Percentiles rank a stretch among this genome's conserved stretches.
Evolutionary conservation across 2,888 invertebrate species (phyloP).

Genomic region (Caenorhabditis afra): DNA sequence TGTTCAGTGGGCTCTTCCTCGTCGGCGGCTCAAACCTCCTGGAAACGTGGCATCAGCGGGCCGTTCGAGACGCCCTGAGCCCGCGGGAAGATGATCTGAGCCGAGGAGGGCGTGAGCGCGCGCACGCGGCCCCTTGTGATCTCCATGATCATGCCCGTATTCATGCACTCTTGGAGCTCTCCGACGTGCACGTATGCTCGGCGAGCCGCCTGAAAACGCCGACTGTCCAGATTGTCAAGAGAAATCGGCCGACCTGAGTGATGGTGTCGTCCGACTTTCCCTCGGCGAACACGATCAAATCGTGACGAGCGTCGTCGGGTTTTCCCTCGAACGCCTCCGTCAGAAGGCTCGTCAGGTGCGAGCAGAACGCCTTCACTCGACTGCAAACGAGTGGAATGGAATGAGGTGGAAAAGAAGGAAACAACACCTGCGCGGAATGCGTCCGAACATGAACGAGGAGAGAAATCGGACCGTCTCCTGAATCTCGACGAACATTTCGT

Average conservation of each 20-base stretch:
- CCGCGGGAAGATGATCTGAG: conserved; percentile 49
- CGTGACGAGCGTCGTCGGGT: conserved; percentile 30
- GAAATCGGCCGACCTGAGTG: conserved; percentile 20
- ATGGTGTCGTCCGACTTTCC: conserved; percentile 57
- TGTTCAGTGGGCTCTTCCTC: no score
- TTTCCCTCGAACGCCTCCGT: conserved; percentile 46
- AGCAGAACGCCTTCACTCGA: conserved; percentile 58
- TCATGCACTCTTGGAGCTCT: conserved; percentile 56
- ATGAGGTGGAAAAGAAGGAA: conserved; percentile 2
- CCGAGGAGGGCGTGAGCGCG: conserved; percentile 56
- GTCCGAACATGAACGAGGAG: conserved; percentile 62
- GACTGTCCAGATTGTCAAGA: background rate
- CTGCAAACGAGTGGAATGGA: conserved; percentile 31
- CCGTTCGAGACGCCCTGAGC: background rate
- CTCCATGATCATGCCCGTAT: conserved; percentile 53
- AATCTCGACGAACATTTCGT: conserved; percentile 64
- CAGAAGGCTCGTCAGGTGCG: conserved; percentile 47
- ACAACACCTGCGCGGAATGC: conserved; percentile 65
- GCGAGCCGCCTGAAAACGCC: conserved; percentile 40
- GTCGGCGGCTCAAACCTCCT: background rate
- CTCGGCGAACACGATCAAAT: conserved; percentile 59
- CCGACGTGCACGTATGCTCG: conserved; percentile 42
- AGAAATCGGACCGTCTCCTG: conserved; percentile 66
- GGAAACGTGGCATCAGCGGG: no score
- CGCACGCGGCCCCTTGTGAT: conserved; percentile 53